Base-by-base conservation (phyloP, 1,140 invertebrate genomes). In the Drosophila pruinosa region DNA sequence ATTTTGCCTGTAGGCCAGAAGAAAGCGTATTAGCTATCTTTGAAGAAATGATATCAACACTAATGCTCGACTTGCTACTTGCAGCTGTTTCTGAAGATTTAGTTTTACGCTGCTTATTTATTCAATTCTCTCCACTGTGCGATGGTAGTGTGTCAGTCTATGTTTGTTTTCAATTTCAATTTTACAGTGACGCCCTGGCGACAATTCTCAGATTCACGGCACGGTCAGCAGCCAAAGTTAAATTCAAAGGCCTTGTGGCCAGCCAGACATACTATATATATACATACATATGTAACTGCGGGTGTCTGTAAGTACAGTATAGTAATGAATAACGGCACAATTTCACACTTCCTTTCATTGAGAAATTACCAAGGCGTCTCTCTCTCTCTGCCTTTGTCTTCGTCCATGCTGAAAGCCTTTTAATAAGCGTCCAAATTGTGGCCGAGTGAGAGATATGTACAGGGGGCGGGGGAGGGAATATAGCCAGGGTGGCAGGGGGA, bases 271-370 rank as follows among this genome's bases (percentile, higher is more conserved):
- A 19, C 2, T 24, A 21, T 14, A 21, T 39, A 43, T 52, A 50
- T 14, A 38, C 10, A 22, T 24, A 22, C 15, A 7, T 19, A 22
- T 31, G 1, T 54, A n/a, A n/a, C n/a, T n/a, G n/a, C n/a, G n/a
- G n/a, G n/a, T 17, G 14, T 47, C 6, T n/a, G 19, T 39, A 38
- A 8, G 17, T 28, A 54, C 41, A 17, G 38, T 50, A 24, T 12
- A 56, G 50, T 57, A 64, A 64, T 71, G 52, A 71, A 64, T 57
- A 57, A 57, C 24, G 38, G 59, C 61, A 48, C 48, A 64, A 71
- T 64, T 71, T 71, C 43, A 57, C 68, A 71, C 61, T 71, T 71
- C 3, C 17, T 56, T 69, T 69, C 65, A 69, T 62, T 62, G 65
- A 38, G 36, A 62, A 54, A 69, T 62, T 54, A 26, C 36, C 19